Conservation (phyloP, 2,888 invertebrate species). For the Ptilodon capucinus region DNA sequence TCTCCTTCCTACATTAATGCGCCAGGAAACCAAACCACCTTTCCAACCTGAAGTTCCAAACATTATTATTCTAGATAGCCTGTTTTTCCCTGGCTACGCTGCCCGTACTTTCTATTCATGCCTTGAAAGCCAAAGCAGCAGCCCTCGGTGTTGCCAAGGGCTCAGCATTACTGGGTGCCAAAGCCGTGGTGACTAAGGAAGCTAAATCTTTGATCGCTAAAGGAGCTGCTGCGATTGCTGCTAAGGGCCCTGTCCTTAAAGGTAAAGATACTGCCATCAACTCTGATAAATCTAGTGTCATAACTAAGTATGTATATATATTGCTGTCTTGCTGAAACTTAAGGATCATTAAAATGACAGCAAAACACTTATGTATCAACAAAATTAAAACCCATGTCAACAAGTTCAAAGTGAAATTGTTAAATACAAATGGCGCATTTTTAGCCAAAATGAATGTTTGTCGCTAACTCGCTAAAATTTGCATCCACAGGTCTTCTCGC, state of each 20-base stretch:
- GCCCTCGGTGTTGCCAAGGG: constrained; percentile 3
- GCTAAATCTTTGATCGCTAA: constrained; percentile 5
- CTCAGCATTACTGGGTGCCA: not conserved
- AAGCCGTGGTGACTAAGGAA: constrained; percentile 1
- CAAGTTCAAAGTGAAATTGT: too few relatives aligned
- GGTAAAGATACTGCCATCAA: constrained; percentile 4
- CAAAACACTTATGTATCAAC: too few relatives aligned
- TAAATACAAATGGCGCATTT: too few relatives aligned
- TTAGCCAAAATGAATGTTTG: not conserved
- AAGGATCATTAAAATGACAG: too few relatives aligned
- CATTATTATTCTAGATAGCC: constrained; percentile 51
- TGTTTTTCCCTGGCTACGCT: constrained; percentile 46
- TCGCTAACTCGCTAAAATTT: not conserved
- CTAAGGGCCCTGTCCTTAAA: constrained; percentile 9
- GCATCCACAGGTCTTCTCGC: not conserved
- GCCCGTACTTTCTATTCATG: constrained; percentile 18
- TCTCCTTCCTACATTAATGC: too few relatives aligned
- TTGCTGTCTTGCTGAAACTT: too few relatives aligned
- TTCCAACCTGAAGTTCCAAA: too few relatives aligned
- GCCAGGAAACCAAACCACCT: too few relatives aligned
- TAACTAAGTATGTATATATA: too few relatives aligned
- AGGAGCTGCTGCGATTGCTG: constrained; percentile 14
- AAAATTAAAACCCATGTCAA: too few relatives aligned
- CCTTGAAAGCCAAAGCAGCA: constrained; percentile 6
- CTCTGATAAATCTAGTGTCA: not conserved